Percentiles rank a stretch among this genome's conserved stretches.
phyloP scores from a whole-genome alignment of 2,797 vertebrate genomes.

The Pseudochirops corinnae region DNA sequence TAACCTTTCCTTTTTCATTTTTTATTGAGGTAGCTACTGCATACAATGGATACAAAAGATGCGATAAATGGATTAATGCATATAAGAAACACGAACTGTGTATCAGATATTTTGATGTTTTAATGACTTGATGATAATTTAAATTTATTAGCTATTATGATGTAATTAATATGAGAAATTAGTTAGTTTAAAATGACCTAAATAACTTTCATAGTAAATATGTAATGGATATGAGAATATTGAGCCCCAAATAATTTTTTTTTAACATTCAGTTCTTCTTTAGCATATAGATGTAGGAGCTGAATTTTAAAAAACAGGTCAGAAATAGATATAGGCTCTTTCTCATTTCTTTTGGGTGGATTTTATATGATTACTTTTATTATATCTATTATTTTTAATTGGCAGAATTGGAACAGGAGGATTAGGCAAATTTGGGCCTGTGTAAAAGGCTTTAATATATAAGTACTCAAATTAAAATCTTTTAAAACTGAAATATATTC shows the following conservation, averaged over 20 bases:
- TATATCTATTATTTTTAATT: conserved; percentile 29
- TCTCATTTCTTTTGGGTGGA: conserved; percentile 28
- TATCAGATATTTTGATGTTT: not conserved
- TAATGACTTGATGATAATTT: not conserved
- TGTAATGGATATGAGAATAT: not conserved
- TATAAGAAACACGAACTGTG: conserved; percentile 9
- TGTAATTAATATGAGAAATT: not conserved
- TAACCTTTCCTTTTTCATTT: conserved; percentile 5
- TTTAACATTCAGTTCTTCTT: not conserved
- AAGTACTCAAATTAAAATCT: conserved; percentile 31
- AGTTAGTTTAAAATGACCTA: not conserved
- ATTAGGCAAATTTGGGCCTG: conserved; percentile 1
- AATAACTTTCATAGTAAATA: not conserved
- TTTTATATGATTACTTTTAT: conserved; percentile 10
- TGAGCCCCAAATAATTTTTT: not conserved
- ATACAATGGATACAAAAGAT: conserved; percentile 25
- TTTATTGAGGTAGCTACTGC: not conserved
- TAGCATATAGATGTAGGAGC: not conserved
- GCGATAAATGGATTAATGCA: conserved; percentile 15
- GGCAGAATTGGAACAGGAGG: conserved; percentile 38
- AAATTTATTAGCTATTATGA: not conserved
- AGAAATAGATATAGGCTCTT: conserved; percentile 5
- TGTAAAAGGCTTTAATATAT: not conserved
- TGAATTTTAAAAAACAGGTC: conserved; percentile 5
- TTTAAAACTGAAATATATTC: conserved; percentile 22